phyloP scores from a whole-genome alignment of 2,113 vertebrate genomes.

The Callorhinus ursinus region DNA sequence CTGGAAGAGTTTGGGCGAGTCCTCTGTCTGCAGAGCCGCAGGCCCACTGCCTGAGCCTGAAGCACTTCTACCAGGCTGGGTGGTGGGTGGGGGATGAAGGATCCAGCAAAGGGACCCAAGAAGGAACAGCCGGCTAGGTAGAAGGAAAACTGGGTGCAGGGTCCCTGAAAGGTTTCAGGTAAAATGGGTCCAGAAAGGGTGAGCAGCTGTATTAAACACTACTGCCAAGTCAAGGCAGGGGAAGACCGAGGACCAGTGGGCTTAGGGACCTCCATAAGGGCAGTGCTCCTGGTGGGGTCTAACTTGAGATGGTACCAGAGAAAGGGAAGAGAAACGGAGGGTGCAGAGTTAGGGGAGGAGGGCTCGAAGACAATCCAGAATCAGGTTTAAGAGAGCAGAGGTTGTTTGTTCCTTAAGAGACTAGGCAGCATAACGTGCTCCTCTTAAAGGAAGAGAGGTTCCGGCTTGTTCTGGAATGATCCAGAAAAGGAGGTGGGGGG shows the following conservation, averaged over 20 bases:
- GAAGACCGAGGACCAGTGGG: accelerated
- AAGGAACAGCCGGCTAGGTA: not conserved
- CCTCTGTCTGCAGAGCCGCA: accelerated
- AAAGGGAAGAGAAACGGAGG: too few relatives aligned
- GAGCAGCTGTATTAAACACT: accelerated
- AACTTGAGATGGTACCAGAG: not conserved
- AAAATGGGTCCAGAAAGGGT: not conserved
- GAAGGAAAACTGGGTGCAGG: accelerated
- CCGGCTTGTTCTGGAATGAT: not conserved
- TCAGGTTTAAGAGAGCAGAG: not conserved
- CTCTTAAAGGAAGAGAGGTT: not conserved
- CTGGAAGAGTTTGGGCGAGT: not conserved
- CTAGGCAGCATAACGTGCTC: accelerated
- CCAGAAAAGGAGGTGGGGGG: not conserved
- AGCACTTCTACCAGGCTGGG: too few relatives aligned
- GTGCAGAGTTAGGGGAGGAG: accelerated
- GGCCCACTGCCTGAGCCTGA: accelerated
- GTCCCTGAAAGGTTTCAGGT: accelerated
- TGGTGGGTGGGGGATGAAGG: accelerated
- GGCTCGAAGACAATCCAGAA: not conserved
- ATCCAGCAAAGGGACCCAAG: not conserved
- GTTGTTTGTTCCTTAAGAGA: accelerated
- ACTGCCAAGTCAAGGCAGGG: not conserved
- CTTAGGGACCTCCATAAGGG: not conserved
- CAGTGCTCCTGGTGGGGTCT: not conserved